Percentiles rank a stretch among this genome's conserved stretches.
These are phyloP conservation scores for Rhincodon typus DNA, from an alignment of 2,797 vertebrate genomes.

Conservation along the genomic window DNA sequence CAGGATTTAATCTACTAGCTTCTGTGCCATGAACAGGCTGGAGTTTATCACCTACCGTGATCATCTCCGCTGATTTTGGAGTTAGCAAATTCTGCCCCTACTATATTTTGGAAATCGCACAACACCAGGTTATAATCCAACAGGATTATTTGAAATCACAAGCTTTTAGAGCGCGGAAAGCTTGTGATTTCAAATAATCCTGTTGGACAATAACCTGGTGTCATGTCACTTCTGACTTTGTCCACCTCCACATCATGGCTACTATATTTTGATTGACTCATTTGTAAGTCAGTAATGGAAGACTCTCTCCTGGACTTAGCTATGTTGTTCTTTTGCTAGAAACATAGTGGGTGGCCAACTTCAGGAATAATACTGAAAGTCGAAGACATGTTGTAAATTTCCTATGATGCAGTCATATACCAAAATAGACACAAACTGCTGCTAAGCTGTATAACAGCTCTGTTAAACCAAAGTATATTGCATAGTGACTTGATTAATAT, in stretches of 20 bases:
- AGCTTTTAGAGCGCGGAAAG: too few relatives aligned
- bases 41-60: too few relatives aligned
- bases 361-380: not conserved
- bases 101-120: not conserved
- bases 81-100: not conserved
- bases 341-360: not conserved
- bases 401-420: not conserved
- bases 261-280: not conserved
- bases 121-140: too few relatives aligned
- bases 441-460: not conserved
- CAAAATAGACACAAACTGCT: not conserved
- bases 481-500: conserved; percentile 4
- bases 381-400: not conserved
- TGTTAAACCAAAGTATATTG: not conserved
- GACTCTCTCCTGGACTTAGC: not conserved
- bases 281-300: not conserved
- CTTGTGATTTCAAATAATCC: too few relatives aligned
- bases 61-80: not conserved
- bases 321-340: not conserved
- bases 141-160: too few relatives aligned
- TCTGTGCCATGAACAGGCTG: not conserved
- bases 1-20: not conserved
- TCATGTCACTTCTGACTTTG: too few relatives aligned
- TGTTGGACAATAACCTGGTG: too few relatives aligned
- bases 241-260: too few relatives aligned